These are phyloP conservation scores for Momotus momota DNA, from an alignment of 2,797 vertebrate species.

Conservation along the genomic window DNA sequence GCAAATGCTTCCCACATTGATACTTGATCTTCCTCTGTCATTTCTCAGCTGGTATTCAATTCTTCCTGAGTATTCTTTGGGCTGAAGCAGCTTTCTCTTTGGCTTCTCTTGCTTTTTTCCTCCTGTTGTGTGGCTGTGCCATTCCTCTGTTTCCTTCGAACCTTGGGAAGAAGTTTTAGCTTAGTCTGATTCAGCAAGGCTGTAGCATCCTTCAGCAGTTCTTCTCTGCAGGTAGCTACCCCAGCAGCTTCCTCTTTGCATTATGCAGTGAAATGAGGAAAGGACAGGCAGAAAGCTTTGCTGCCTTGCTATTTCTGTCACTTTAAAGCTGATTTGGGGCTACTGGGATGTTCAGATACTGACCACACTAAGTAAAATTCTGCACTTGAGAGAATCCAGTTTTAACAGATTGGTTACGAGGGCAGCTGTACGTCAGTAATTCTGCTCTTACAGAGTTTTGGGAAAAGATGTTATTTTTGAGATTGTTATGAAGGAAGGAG, in stretches of 20 bases:
- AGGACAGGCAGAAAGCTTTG: background rate
- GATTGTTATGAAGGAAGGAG: background rate
- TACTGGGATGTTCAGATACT: background rate
- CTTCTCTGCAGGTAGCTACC: background rate
- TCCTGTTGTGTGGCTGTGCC: background rate
- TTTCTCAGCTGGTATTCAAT: background rate
- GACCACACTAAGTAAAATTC: background rate
- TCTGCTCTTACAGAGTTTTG: background rate
- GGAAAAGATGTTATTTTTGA: background rate
- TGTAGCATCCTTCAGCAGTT: background rate
- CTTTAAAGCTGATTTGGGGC: background rate
- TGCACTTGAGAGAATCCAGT: background rate
- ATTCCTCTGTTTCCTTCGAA: background rate
- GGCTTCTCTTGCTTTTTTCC: background rate
- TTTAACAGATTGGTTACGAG: background rate
- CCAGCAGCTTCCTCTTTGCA: background rate
- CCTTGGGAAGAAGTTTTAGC: background rate
- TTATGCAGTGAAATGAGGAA: background rate
- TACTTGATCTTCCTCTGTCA: background rate
- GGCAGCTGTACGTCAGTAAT: background rate
- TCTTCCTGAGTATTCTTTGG: background rate
- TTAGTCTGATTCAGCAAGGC: background rate
- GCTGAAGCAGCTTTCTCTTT: background rate
- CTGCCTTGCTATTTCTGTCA: slow-evolving; percentile 10
- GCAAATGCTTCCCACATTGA: background rate